A percentile compares a stretch with the other conserved stretches of the same genome.
These are phyloP conservation scores for Meganola albula DNA, from an alignment of 2,888 invertebrate species.

Conservation along the genomic window DNA sequence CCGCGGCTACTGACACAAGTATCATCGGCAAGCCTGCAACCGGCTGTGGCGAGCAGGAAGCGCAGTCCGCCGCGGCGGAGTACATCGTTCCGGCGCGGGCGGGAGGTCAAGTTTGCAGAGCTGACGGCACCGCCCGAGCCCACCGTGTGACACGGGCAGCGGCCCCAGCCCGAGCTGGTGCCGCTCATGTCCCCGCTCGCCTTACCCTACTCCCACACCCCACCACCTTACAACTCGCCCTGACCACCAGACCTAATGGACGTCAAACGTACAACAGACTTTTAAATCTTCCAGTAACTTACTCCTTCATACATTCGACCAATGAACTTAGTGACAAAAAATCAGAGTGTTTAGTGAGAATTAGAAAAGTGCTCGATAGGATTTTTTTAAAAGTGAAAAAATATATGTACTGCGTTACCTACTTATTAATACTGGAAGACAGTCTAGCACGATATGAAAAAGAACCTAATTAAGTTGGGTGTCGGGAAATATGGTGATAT, in stretches of 20 bases:
- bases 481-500: no score
- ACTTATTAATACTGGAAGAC: no score
- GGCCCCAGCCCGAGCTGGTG: constrained; percentile 75
- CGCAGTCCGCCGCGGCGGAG: constrained; percentile 62
- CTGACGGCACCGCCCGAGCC: constrained; percentile 44
- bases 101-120: constrained; percentile 76
- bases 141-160: constrained; percentile 72
- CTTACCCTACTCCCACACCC: constrained; percentile 34
- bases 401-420: no score
- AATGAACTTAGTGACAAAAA: no score
- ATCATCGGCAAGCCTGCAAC: constrained; percentile 70
- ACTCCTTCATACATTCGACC: constrained; percentile 9
- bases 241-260: constrained; percentile 56
- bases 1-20: constrained; percentile 57
- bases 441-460: no score
- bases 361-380: no score
- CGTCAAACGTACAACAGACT: constrained; percentile 57
- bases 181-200: constrained; percentile 55
- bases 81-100: constrained; percentile 64
- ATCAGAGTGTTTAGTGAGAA: no score
- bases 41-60: constrained; percentile 40
- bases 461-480: no score
- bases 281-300: constrained; percentile 41
- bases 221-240: constrained; percentile 35
- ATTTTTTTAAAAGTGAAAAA: no score